phyloP scores from a whole-genome alignment of 2,888 invertebrate species.

The Tribolium freemani region DNA sequence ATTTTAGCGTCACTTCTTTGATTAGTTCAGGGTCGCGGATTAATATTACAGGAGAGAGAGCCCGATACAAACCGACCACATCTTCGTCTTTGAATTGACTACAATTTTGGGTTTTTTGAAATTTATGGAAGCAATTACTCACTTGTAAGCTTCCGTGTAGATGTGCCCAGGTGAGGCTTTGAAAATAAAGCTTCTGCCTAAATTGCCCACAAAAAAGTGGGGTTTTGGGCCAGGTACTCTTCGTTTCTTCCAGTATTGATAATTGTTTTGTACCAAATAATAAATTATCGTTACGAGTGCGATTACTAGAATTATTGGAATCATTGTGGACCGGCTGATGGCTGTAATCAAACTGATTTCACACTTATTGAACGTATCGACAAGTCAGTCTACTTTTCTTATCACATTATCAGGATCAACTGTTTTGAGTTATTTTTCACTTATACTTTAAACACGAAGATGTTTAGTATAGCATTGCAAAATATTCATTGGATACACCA shows the following conservation, averaged over 20 bases:
- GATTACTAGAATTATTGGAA: background rate
- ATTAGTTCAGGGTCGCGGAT: slow-evolving; percentile 62
- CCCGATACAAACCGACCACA: slow-evolving; percentile 53
- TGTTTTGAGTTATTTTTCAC: no score
- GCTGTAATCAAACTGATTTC: background rate
- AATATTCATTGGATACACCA: no score
- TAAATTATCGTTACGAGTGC: background rate
- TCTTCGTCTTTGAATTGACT: slow-evolving; percentile 21
- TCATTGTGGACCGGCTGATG: background rate
- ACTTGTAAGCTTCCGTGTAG: slow-evolving; percentile 58
- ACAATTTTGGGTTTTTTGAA: no score
- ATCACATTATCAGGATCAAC: background rate
- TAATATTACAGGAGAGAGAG: slow-evolving; percentile 57
- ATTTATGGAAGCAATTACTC: slow-evolving; percentile 36
- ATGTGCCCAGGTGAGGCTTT: slow-evolving; percentile 55
- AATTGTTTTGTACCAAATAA: slow-evolving; percentile 13
- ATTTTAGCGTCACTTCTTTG: slow-evolving; percentile 59
- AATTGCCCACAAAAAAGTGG: slow-evolving; percentile 49
- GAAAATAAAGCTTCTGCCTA: slow-evolving; percentile 50
- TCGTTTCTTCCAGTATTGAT: slow-evolving; percentile 51
- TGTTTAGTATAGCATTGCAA: no score
- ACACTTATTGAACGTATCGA: background rate
- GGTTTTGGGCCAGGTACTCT: slow-evolving; percentile 54
- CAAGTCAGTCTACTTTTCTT: background rate
- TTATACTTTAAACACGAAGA: no score